Evolutionary conservation across 1,140 invertebrate genomes (phyloP).

Genomic region (Philaenus spumarius): DNA sequence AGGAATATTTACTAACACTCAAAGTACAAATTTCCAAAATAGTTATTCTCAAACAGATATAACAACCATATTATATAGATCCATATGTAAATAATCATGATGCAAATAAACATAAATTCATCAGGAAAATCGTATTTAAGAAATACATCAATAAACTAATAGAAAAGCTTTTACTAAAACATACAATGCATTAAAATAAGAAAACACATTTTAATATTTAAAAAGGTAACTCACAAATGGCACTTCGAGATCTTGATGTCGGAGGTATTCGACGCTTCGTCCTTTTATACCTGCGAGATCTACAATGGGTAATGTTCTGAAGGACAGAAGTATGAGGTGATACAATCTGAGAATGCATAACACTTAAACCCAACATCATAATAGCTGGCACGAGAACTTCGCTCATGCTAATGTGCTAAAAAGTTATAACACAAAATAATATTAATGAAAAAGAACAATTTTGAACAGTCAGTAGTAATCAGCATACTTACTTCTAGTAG

Average conservation of each 20-base stretch:
- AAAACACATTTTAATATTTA: no score
- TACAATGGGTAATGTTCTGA: constrained; percentile 16
- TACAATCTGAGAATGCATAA: constrained; percentile 88
- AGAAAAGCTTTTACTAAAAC: no score
- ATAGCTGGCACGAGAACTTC: constrained; percentile 70
- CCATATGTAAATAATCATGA: no score
- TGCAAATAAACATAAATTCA: no score
- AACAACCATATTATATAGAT: no score
- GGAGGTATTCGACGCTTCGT: constrained; percentile 19
- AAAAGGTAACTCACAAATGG: constrained; percentile 9
- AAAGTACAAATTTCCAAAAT: no score
- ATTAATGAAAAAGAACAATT: background rate
- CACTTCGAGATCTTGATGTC: constrained; percentile 1
- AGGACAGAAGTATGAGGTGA: constrained; percentile 53
- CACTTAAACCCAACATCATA: constrained; percentile 72
- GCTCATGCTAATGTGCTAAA: constrained; percentile 46
- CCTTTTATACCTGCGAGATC: constrained; percentile 34
- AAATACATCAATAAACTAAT: no score
- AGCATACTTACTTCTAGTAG: background rate
- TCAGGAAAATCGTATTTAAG: no score
- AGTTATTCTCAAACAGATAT: no score
- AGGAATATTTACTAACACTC: no score
- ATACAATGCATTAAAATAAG: no score
- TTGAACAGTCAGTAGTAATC: background rate
- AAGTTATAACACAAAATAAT: background rate